Conservation (phyloP, 2,113 vertebrate genomes). For the Aphyosemion australe region DNA sequence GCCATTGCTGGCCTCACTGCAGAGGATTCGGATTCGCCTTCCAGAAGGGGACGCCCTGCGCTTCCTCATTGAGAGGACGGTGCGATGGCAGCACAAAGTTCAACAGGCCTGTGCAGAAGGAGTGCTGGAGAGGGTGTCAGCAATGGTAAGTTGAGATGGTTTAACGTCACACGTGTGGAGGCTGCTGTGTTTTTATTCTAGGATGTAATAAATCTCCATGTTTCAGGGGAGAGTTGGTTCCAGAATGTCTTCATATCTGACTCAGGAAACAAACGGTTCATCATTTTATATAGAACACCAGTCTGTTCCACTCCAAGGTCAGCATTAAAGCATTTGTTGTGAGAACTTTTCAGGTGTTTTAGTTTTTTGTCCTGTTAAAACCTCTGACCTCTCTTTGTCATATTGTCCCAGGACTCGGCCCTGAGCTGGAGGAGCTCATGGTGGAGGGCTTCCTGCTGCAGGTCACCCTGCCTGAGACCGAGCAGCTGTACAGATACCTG, state of each 20-base stretch:
- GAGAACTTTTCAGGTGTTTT: neutral
- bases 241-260: conserved; percentile 47
- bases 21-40: conserved; percentile 91
- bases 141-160: conserved; percentile 63
- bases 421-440: conserved; percentile 91
- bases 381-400: neutral
- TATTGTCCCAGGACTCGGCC: conserved; percentile 78
- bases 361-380: neutral
- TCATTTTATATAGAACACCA: conserved; percentile 84
- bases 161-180: neutral
- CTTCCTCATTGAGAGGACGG: conserved; percentile 95
- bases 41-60: conserved; percentile 95
- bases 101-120: conserved; percentile 89
- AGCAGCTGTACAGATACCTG: conserved; percentile 90
- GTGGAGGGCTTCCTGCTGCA: conserved; percentile 96
- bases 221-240: conserved; percentile 63
- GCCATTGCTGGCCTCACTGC: conserved; percentile 90
- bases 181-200: neutral
- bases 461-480: conserved; percentile 93
- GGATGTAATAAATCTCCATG: neutral
- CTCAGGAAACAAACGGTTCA: conserved; percentile 82
- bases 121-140: conserved; percentile 74
- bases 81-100: conserved; percentile 93
- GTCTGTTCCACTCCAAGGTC: conserved; percentile 87
- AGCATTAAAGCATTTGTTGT: conserved; percentile 49